Evolutionary conservation across 2,888 invertebrate genomes (phyloP), one percentile per base, ranked within the genome.

Genomic region (Bursaphelenchus okinawaensis): DNA sequence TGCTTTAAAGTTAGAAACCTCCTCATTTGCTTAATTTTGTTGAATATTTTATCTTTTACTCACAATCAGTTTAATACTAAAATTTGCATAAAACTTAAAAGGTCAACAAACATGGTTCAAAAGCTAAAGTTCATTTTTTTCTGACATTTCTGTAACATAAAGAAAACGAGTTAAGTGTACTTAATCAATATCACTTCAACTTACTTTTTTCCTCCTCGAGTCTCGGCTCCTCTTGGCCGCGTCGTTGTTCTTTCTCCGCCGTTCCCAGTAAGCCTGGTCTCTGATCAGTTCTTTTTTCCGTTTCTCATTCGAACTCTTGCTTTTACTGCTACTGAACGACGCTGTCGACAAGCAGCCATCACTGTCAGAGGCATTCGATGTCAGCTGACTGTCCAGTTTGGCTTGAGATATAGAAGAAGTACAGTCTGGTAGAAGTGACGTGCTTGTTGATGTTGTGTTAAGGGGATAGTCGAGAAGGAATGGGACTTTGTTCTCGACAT

Each of bases 151-250:
- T n/a, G n/a, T n/a, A n/a, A n/a, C n/a, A n/a, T n/a, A n/a, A n/a
- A n/a, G n/a, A n/a, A n/a, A n/a, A n/a, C n/a, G n/a, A 19, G n/a
- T 56, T 56, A 31, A 28, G 9, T 56, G 16, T 19, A 56, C 23
- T 9, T 40, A 7, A 20, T 54, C 20, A 20, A 16, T n/a, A 52
- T 19, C 54, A 8, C 7, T 9, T n/a, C 8, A 19, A 40, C 55
- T 7, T 20, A 76, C 73, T 66, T 93, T 91, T 52, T 90, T 88
- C 75, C 92, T 87, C 66, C 95, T 86, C 0, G 92, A 89, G 79
- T 95, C 94, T 3, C 95, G 87, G 0, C 93, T 93, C 74, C 92
- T 87, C 84, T 95, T 95, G 0, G 95, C 95, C 0, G 95, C 94
- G 70, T 90, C 91, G 83, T 95, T 95, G 83, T 95, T 95, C 82